Percentiles rank a stretch among this genome's conserved stretches.
These are phyloP conservation scores for Andrena flavipes DNA, from an alignment of 2,888 invertebrate genomes.

Conservation along the genomic window DNA sequence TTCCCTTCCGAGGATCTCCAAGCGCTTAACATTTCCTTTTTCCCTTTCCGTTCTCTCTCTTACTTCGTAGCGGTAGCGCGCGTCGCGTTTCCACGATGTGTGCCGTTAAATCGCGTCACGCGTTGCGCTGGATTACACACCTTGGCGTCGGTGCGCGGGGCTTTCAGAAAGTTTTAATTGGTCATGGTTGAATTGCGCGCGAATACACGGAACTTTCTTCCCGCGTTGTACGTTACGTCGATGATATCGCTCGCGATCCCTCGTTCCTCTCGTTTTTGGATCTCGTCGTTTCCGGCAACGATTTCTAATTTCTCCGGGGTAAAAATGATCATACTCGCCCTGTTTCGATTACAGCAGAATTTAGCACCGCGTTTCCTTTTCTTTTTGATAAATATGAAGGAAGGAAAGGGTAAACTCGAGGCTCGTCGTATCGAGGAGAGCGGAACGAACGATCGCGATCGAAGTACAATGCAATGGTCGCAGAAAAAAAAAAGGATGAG, in stretches of 20 bases:
- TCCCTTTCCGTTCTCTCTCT: conserved; percentile 18
- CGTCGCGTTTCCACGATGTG: not conserved
- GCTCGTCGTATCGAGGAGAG: not conserved
- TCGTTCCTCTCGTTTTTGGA: conserved; percentile 30
- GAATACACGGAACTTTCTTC: conserved; percentile 49
- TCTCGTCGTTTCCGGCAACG: conserved; percentile 26
- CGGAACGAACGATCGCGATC: conserved; percentile 45
- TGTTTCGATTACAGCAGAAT: not conserved
- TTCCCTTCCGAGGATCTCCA: conserved; percentile 35
- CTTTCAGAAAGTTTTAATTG: conserved; percentile 66
- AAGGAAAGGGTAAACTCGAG: not conserved
- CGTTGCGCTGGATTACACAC: conserved; percentile 20
- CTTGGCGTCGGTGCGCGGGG: conserved; percentile 21
- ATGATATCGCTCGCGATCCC: conserved; percentile 43
- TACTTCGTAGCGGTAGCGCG: not conserved
- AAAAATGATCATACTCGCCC: not conserved
- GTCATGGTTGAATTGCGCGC: conserved; percentile 69
- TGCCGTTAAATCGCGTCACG: conserved; percentile 11
- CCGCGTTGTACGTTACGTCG: conserved; percentile 26
- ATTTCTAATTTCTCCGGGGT: not conserved
- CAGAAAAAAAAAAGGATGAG: conserved; percentile 24
- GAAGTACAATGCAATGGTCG: conserved; percentile 4
- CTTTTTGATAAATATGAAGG: not conserved
- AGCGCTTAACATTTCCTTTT: conserved; percentile 43
- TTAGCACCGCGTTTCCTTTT: not conserved